phyloP scores from a whole-genome alignment of 2,113 vertebrate species.

The Leptobrachium leishanense region DNA sequence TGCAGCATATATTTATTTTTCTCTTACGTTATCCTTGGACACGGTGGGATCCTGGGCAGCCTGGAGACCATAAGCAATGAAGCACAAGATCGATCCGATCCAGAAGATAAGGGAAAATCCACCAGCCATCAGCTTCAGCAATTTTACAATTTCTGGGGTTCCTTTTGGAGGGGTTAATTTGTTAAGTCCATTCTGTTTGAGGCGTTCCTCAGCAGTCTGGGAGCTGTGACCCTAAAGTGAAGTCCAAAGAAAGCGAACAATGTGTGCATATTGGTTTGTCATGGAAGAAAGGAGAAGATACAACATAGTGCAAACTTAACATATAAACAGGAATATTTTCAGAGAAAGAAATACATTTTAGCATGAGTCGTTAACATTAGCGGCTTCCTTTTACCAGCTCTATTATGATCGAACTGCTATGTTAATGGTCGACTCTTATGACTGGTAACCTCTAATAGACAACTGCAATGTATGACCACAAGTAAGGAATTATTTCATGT shows the following conservation, averaged over 20 bases:
- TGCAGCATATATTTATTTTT: too few relatives aligned
- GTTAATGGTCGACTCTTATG: too few relatives aligned
- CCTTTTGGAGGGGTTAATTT: conserved; percentile 71
- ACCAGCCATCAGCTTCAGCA: conserved; percentile 74
- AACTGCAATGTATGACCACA: too few relatives aligned
- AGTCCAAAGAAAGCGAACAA: conserved; percentile 18
- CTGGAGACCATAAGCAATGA: conserved; percentile 72
- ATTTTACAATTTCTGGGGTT: conserved; percentile 72
- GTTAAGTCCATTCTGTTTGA: conserved; percentile 70
- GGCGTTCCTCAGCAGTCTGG: conserved; percentile 61
- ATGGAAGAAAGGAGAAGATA: not conserved
- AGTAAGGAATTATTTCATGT: too few relatives aligned
- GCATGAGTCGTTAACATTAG: too few relatives aligned
- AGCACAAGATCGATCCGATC: conserved; percentile 71
- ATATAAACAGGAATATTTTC: too few relatives aligned
- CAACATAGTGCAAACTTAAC: too few relatives aligned
- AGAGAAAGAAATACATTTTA: too few relatives aligned
- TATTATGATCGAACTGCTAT: too few relatives aligned
- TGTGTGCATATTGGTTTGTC: not conserved
- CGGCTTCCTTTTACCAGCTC: too few relatives aligned
- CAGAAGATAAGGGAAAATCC: conserved; percentile 77
- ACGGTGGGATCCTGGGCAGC: conserved; percentile 48
- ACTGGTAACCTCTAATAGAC: too few relatives aligned
- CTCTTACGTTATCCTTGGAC: conserved; percentile 70
- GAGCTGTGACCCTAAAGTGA: conserved; percentile 67